Evolutionary conservation across 2,888 invertebrate species (phyloP).

Genomic region (Aleiodes alternator): DNA sequence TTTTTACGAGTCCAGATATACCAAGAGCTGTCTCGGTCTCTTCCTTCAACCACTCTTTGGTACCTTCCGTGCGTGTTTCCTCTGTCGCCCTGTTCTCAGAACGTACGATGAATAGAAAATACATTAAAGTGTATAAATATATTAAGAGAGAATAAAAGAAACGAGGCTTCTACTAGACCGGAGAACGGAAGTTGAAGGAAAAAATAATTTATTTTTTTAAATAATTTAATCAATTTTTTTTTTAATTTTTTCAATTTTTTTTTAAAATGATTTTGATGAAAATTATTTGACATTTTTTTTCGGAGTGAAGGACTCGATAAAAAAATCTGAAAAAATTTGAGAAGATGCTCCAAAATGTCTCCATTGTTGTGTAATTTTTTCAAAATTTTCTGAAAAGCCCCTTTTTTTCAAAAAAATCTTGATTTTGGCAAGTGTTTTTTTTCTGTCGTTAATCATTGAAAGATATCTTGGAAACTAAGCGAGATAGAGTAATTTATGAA

Average conservation of each 20-base stretch:
- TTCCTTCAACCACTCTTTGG: constrained; percentile 14
- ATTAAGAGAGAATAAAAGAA: neutral
- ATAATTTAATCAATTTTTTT: neutral
- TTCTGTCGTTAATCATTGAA: too few species aligned
- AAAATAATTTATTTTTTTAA: neutral
- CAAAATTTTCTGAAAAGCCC: too few species aligned
- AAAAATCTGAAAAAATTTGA: too few species aligned
- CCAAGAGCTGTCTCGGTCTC: constrained; percentile 31
- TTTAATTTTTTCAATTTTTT: too few species aligned
- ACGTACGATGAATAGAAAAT: constrained; percentile 41
- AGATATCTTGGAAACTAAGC: too few species aligned
- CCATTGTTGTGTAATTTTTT: too few species aligned
- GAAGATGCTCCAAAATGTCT: too few species aligned
- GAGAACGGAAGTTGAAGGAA: constrained; percentile 16
- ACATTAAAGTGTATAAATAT: constrained; percentile 13
- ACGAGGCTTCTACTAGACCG: neutral
- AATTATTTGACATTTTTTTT: neutral
- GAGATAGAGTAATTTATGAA: too few species aligned
- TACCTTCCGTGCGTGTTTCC: constrained; percentile 41
- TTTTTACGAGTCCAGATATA: constrained; percentile 52
- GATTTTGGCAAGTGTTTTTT: too few species aligned
- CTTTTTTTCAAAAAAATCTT: neutral
- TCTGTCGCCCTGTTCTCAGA: constrained; percentile 34
- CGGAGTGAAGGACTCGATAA: too few species aligned
- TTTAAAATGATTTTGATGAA: too few species aligned